Evolutionary conservation across 2,113 vertebrate species (phyloP), one percentile per base, ranked within the genome.

Genomic region (Brachyistius frenatus): DNA sequence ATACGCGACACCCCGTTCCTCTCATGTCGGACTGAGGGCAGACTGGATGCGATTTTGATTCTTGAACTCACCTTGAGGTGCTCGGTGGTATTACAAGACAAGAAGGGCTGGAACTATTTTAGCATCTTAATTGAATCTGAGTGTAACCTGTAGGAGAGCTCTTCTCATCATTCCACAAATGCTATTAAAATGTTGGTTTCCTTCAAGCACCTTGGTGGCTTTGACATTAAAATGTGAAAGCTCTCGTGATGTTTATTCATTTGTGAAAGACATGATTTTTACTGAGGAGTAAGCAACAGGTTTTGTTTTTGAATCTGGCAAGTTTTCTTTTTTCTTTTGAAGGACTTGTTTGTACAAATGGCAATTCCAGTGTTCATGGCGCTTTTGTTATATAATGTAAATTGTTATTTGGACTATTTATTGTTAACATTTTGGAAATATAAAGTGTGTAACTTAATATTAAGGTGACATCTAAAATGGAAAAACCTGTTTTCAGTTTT

Each of bases 321-420:
- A 50, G 49, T n/a, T 63, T 58, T 66, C 69, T 52, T 67, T 13
- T 46, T 71, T n/a, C 11, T 76, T 11, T 69, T 64, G 37, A 84
- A 84, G 84, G 79, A 77, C 80, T 79, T 87, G 57, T 91, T 83
- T 91, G 86, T 91, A 89, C 73, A 93, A 88, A 85, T 88, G 76
- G 80, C 79, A 83, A 90, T 89, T 89, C 72, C 87, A 93, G 89
- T 92, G 89, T 92, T 93, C 74, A 86, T 88, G 90, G 88, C 76
- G 78, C 86, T 91, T 93, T 93, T 94, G 93, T 95, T 93, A 91
- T 60, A 94, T 92, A 94, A 79, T 93, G 93, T 95, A 94, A 93
- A 95, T 92, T 87, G 78, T 87, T 90, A 86, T 92, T 94, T 91
- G 92, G 88, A 91, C 89, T 95, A 95, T 95, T 95, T 95, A 95